These are phyloP conservation scores for Brachyhypopomus gauderio DNA, from an alignment of 2,113 vertebrate species.

Conservation along the genomic window DNA sequence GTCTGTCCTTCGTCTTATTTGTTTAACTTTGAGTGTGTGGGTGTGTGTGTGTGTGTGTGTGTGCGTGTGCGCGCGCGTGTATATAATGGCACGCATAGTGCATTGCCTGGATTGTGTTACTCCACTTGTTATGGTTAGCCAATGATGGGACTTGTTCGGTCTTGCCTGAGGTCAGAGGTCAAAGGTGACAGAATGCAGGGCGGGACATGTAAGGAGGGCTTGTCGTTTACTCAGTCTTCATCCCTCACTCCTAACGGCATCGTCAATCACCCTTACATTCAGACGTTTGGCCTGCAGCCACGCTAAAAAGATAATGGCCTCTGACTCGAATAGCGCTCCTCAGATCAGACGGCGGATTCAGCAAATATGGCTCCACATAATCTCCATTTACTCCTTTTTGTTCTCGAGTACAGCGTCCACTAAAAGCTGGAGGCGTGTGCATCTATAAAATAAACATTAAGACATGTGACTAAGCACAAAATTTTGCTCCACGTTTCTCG, in stretches of 20 bases:
- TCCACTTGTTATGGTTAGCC: neutral
- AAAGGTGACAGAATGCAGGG: neutral
- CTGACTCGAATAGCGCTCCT: neutral
- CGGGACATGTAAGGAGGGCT: neutral
- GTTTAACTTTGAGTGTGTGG: slow-evolving; percentile 48
- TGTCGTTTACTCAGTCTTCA: neutral
- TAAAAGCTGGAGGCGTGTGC: neutral
- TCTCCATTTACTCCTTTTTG: neutral
- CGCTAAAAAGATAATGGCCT: no score
- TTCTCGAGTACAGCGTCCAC: neutral
- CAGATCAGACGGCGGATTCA: neutral
- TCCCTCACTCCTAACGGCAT: neutral
- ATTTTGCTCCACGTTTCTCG: neutral
- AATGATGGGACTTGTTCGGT: slow-evolving; percentile 11
- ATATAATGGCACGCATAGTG: neutral
- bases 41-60: slow-evolving; percentile 18
- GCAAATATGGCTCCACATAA: neutral
- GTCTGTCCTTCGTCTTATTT: slow-evolving; percentile 22
- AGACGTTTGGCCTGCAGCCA: neutral
- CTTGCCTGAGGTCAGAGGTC: slow-evolving; percentile 20
- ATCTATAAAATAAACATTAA: slow-evolving; percentile 13
- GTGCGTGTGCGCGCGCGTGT: neutral
- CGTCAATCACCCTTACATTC: neutral
- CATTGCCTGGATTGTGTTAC: slow-evolving; percentile 21
- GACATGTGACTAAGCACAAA: slow-evolving; percentile 1